Conservation (phyloP, 1,140 invertebrate genomes). For the Leptopilina boulardi region DNA sequence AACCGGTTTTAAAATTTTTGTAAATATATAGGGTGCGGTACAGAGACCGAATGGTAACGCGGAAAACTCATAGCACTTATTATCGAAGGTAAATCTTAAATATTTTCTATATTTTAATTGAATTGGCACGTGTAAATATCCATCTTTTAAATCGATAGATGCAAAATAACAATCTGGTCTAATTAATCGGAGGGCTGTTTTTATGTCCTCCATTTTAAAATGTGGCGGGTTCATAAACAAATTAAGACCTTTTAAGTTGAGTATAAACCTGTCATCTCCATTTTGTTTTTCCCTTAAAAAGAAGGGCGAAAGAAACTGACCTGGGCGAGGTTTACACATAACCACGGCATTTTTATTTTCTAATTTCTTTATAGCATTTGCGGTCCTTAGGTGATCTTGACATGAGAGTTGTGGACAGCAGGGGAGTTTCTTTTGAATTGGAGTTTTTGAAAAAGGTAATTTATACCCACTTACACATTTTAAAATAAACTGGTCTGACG, state of each 20-base stretch:
- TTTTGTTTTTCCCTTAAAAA: slow-evolving; percentile 25
- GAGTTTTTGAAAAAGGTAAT: neutral
- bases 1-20: slow-evolving; percentile 32
- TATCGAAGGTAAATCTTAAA: neutral
- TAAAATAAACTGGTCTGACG: slow-evolving; percentile 32
- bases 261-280: neutral
- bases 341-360: slow-evolving; percentile 34
- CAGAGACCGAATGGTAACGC: no score
- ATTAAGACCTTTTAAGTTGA: neutral
- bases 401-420: neutral
- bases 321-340: neutral
- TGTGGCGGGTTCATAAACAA: no score
- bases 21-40: neutral
- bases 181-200: no score
- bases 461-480: slow-evolving; percentile 30
- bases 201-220: no score
- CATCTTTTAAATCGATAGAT: no score
- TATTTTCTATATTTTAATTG: no score
- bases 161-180: no score
- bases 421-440: neutral
- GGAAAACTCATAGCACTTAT: no score
- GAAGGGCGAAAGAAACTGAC: slow-evolving; percentile 22
- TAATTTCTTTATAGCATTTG: slow-evolving; percentile 14
- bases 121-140: neutral
- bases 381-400: neutral